Evolutionary conservation across 2,113 vertebrate species (phyloP).

Genomic region (Chionis minor): DNA sequence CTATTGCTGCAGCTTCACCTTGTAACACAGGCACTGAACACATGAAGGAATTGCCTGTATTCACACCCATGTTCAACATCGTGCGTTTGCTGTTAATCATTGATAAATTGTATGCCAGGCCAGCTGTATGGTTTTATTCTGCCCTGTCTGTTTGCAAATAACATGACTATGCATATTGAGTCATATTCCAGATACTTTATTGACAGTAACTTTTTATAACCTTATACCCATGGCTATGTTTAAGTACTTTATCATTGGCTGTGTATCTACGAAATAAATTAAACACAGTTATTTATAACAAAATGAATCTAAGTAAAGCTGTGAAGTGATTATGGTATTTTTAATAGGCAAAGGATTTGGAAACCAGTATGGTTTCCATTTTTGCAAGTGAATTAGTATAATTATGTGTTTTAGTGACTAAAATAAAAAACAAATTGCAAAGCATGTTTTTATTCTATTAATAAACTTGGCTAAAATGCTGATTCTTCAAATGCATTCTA

Average conservation of each 20-base stretch:
- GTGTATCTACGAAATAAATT: not conserved
- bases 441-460: not conserved
- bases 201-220: constrained; percentile 3
- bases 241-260: not conserved
- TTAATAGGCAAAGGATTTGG: constrained; percentile 11
- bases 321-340: not conserved
- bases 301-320: not conserved
- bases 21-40: not conserved
- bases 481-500: not conserved
- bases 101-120: not conserved
- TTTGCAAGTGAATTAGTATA: constrained; percentile 15
- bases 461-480: not conserved
- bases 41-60: not conserved
- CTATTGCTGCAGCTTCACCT: not conserved
- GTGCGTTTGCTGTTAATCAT: not conserved
- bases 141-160: constrained; percentile 15
- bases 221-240: not conserved
- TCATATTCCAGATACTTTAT: not conserved
- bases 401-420: not conserved
- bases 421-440: not conserved
- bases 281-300: not conserved
- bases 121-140: constrained; percentile 1
- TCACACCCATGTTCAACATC: not conserved
- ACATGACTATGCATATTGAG: not conserved
- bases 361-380: not conserved